Evolutionary conservation across 2,797 vertebrate species (phyloP).

Genomic region (Gallinago stenura): DNA sequence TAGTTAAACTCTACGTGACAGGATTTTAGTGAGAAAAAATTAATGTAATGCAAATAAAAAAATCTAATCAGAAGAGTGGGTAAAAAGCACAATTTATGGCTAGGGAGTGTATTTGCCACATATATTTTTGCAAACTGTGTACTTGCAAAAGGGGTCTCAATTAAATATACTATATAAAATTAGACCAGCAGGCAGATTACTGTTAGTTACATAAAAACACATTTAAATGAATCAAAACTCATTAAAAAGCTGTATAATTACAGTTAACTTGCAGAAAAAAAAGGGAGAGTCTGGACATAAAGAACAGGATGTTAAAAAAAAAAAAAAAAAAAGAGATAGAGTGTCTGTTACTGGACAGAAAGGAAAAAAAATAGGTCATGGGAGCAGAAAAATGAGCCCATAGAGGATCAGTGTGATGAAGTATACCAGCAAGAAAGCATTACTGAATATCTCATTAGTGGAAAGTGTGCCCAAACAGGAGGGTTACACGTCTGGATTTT

Average conservation of each 20-base stretch:
- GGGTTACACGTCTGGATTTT: background rate
- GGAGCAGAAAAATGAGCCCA: constrained; percentile 7
- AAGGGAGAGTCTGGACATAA: background rate
- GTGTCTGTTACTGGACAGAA: background rate
- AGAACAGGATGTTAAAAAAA: background rate
- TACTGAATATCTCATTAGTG: background rate
- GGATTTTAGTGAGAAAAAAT: background rate
- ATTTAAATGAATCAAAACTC: background rate
- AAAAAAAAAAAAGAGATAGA: background rate
- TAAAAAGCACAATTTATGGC: constrained; percentile 10
- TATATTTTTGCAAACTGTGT: background rate
- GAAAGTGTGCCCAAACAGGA: fast-evolving
- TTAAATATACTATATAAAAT: constrained; percentile 26
- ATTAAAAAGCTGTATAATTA: constrained; percentile 21
- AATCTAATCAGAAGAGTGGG: background rate
- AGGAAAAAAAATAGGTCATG: background rate
- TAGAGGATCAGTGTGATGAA: background rate
- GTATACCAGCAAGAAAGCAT: background rate
- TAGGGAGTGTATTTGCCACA: background rate
- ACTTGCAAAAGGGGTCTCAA: constrained; percentile 18
- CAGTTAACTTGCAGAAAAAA: background rate
- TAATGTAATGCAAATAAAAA: constrained; percentile 11
- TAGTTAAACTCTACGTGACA: constrained; percentile 4
- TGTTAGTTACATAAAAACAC: background rate
- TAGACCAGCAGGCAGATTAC: background rate